Conservation (phyloP, 2,797 vertebrate species). For the Delichon dasypus region DNA sequence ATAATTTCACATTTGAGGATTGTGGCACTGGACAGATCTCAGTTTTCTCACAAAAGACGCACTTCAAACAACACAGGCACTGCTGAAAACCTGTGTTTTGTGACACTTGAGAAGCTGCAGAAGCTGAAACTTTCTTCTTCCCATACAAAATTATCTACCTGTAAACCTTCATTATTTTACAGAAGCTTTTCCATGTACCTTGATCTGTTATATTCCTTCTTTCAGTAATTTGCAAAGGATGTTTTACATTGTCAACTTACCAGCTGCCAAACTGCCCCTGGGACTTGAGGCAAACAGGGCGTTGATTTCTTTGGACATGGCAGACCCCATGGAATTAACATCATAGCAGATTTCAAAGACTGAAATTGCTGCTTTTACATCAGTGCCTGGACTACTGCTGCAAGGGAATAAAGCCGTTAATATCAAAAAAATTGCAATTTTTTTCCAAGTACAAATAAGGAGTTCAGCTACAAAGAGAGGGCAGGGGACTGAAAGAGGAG, state of each 20-base stretch:
- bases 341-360: not conserved
- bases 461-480: not conserved
- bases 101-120: not conserved
- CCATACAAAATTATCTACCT: not conserved
- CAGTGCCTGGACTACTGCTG: not conserved
- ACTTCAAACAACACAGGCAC: not conserved
- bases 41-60: not conserved
- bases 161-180: not conserved
- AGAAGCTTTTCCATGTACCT: not conserved
- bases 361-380: not conserved
- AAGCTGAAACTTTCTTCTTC: not conserved
- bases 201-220: not conserved
- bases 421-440: not conserved
- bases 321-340: not conserved
- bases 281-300: not conserved
- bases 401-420: not conserved
- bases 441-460: not conserved
- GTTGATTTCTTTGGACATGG: not conserved
- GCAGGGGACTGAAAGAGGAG: not conserved
- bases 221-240: not conserved
- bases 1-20: not conserved
- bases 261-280: not conserved
- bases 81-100: not conserved
- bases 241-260: rapidly evolving
- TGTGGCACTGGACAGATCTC: not conserved